phyloP scores from a whole-genome alignment of 2,888 invertebrate species.

The Lingula anatina region DNA sequence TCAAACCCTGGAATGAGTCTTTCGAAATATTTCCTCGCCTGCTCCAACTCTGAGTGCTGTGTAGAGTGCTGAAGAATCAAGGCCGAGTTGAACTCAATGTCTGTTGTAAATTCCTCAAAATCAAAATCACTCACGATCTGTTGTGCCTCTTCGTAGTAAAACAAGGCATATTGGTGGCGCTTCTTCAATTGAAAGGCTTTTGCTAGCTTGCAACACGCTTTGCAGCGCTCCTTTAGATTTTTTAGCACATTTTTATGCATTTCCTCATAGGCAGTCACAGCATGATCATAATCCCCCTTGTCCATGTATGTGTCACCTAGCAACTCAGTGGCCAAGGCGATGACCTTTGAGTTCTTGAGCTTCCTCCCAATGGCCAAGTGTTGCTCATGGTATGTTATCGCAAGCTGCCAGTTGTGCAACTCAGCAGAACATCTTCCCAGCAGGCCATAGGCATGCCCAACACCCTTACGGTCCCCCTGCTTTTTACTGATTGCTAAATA shows the following conservation, averaged over 20 bases:
- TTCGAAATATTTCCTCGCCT: constrained; percentile 31
- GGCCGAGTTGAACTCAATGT: constrained; percentile 39
- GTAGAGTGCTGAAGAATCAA: constrained; percentile 37
- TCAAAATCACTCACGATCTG: constrained; percentile 29
- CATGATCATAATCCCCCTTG: constrained; percentile 29
- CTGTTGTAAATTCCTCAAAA: constrained; percentile 24
- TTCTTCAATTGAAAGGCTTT: constrained; percentile 27
- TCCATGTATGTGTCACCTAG: constrained; percentile 37
- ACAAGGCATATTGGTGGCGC: constrained; percentile 31
- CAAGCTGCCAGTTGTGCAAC: constrained; percentile 31
- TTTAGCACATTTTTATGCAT: constrained; percentile 8
- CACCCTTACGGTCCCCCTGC: constrained; percentile 24
- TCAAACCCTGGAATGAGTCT: constrained; percentile 22
- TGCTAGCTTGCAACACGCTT: constrained; percentile 34
- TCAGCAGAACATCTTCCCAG: constrained; percentile 41
- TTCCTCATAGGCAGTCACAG: constrained; percentile 20
- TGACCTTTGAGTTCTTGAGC: constrained; percentile 23
- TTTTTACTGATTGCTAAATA: constrained; percentile 29
- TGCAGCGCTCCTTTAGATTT: constrained; percentile 8
- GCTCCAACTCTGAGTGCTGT: constrained; percentile 34
- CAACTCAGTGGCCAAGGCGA: constrained; percentile 35
- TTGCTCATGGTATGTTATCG: constrained; percentile 39
- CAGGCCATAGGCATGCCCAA: constrained; percentile 43
- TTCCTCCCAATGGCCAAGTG: constrained; percentile 30
- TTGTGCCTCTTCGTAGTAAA: constrained; percentile 32